phyloP scores from a whole-genome alignment of 2,888 invertebrate genomes.

The Griposia aprilina region DNA sequence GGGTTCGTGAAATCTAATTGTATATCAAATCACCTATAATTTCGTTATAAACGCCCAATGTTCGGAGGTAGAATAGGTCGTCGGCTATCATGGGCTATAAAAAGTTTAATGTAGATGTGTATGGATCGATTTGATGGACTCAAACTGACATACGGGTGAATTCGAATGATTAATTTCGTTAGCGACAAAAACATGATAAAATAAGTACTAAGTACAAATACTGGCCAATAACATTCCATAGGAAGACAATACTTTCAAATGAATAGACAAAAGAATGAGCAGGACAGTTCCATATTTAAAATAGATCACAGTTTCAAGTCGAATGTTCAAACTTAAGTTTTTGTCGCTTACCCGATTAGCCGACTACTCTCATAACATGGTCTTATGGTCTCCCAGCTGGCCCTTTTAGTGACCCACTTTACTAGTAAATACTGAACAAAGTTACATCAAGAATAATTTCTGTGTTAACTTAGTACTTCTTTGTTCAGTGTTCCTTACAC shows the following conservation, averaged over 20 bases:
- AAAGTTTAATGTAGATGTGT: constrained; percentile 10
- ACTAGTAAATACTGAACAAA: constrained; percentile 23
- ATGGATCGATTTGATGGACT: constrained; percentile 30
- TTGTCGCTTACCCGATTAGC: constrained; percentile 51
- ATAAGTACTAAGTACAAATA: constrained; percentile 34
- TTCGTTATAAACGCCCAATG: constrained; percentile 50
- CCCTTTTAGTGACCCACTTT: not conserved
- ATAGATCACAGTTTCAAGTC: constrained; percentile 49
- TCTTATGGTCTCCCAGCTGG: not conserved
- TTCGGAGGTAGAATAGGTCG: constrained; percentile 62
- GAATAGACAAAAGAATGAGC: constrained; percentile 36
- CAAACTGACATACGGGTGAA: constrained; percentile 40
- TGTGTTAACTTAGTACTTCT: not conserved
- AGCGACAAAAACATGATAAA: constrained; percentile 30
- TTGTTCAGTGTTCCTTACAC: not conserved
- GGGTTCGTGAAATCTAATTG: constrained; percentile 67
- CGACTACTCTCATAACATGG: constrained; percentile 38
- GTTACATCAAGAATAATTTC: not conserved
- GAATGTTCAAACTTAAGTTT: constrained; percentile 21
- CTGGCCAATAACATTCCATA: constrained; percentile 10
- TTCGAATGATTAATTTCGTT: constrained; percentile 35
- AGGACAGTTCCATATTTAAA: constrained; percentile 26
- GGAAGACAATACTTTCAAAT: constrained; percentile 52
- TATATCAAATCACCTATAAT: constrained; percentile 65
- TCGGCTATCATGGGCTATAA: constrained; percentile 47